phyloP scores from a whole-genome alignment of 2,888 invertebrate species.

The Euzophera pinguis region DNA sequence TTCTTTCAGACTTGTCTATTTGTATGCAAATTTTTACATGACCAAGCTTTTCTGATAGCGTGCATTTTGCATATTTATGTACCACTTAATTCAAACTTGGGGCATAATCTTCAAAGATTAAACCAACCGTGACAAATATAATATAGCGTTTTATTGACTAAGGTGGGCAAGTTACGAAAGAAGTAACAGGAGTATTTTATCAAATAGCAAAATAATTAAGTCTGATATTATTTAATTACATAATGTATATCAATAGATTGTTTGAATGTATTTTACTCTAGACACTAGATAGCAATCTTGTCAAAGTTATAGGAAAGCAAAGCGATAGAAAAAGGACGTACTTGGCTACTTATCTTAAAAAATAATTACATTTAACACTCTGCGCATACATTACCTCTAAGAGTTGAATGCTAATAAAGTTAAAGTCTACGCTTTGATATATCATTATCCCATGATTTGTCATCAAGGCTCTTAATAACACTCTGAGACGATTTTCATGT shows the following conservation, averaged over 20 bases:
- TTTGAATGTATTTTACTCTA: no score
- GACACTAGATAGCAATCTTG: no score
- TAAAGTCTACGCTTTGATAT: not conserved
- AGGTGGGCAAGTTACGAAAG: no score
- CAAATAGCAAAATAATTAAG: no score
- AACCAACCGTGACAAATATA: not conserved
- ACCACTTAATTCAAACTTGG: conserved; percentile 4
- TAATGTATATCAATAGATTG: no score
- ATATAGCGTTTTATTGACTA: no score
- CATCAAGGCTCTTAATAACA: conserved; percentile 21
- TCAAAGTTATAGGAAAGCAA: no score
- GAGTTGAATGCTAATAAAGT: not conserved
- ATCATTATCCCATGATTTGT: not conserved
- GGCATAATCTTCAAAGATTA: not conserved
- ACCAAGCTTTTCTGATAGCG: conserved; percentile 3
- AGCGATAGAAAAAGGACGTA: no score
- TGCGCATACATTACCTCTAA: not conserved
- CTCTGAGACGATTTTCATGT: conserved; percentile 21
- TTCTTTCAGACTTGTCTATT: conserved; percentile 9
- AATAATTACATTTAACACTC: not conserved
- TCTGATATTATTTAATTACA: no score
- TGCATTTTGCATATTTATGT: conserved; percentile 9
- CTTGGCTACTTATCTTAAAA: no score
- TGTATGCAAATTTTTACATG: conserved; percentile 13
- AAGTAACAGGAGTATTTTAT: no score